Evolutionary conservation across 2,797 vertebrate genomes (phyloP).

Genomic region (Parauchenoglanis punctatus): DNA sequence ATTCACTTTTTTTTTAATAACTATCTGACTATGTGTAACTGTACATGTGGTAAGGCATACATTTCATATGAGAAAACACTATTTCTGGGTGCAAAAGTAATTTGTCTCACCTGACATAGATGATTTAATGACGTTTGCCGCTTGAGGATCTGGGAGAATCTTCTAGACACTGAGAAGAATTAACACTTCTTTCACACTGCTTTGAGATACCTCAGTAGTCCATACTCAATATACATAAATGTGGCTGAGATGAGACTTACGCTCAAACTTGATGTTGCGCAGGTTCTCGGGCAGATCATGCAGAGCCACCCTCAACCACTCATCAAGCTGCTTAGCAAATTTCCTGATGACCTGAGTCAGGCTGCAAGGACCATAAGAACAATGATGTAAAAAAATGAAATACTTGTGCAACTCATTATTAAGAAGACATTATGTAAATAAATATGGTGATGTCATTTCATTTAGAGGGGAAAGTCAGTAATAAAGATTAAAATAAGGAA

Average conservation of each 20-base stretch:
- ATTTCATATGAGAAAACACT: conserved; percentile 29
- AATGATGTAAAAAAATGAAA: background rate
- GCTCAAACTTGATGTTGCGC: conserved; percentile 97
- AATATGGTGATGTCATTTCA: background rate
- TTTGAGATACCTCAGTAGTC: background rate
- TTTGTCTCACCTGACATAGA: conserved; percentile 89
- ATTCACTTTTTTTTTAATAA: background rate
- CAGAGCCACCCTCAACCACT: conserved; percentile 97
- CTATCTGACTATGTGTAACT: background rate
- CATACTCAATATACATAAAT: background rate
- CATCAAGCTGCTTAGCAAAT: conserved; percentile 98
- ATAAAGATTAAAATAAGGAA: background rate
- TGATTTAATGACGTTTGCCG: conserved; percentile 98
- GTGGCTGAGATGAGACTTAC: conserved; percentile 71
- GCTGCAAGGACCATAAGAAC: conserved; percentile 68
- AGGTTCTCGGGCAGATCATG: conserved; percentile 96
- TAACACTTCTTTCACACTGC: conserved; percentile 16
- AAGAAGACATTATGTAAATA: background rate
- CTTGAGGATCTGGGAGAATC: conserved; percentile 98
- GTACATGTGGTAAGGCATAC: background rate
- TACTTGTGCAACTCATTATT: background rate
- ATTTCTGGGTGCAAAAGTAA: background rate
- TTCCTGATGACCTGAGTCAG: conserved; percentile 98
- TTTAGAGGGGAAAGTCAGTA: background rate
- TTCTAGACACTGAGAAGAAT: conserved; percentile 87